These are phyloP conservation scores for Arrhopalites spinosus DNA, from an alignment of 2,888 invertebrate species.

Conservation along the genomic window DNA sequence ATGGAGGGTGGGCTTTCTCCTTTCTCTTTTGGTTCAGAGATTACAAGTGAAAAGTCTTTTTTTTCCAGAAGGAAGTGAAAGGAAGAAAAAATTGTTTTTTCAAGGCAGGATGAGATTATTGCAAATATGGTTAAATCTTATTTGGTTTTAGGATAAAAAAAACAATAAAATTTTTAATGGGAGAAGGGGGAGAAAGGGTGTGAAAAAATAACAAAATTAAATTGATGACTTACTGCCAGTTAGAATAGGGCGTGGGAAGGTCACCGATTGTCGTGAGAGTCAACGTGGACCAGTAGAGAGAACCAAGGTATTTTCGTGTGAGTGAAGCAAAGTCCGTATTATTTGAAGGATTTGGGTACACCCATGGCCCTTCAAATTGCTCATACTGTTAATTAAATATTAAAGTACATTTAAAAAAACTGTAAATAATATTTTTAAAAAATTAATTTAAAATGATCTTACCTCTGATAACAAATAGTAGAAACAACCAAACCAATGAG, in stretches of 20 bases:
- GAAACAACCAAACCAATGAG: constrained; percentile 98
- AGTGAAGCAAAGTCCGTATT: constrained; percentile 85
- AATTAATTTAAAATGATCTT: not conserved
- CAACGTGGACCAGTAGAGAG: constrained; percentile 94
- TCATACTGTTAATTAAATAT: too few relatives aligned
- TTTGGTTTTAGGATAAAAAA: not conserved
- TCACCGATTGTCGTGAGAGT: constrained; percentile 96
- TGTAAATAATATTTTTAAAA: not conserved
- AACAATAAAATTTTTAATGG: not conserved
- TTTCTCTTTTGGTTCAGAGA: too few relatives aligned
- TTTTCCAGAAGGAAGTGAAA: not conserved
- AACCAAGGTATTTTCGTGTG: constrained; percentile 90
- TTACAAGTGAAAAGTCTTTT: not conserved
- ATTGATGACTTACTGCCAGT: constrained; percentile 81
- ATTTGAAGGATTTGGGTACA: constrained; percentile 74
- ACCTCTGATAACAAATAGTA: constrained; percentile 92
- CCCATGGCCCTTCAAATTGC: constrained; percentile 83
- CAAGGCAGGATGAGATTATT: too few relatives aligned
- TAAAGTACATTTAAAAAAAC: not conserved
- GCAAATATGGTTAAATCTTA: too few relatives aligned
- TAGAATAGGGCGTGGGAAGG: constrained; percentile 92
- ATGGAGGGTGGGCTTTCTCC: too few relatives aligned
- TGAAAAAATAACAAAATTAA: not conserved
- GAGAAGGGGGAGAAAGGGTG: not conserved
- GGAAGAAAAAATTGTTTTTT: not conserved